phyloP scores from a whole-genome alignment of 2,797 vertebrate genomes.

The Linurgus olivaceus region DNA sequence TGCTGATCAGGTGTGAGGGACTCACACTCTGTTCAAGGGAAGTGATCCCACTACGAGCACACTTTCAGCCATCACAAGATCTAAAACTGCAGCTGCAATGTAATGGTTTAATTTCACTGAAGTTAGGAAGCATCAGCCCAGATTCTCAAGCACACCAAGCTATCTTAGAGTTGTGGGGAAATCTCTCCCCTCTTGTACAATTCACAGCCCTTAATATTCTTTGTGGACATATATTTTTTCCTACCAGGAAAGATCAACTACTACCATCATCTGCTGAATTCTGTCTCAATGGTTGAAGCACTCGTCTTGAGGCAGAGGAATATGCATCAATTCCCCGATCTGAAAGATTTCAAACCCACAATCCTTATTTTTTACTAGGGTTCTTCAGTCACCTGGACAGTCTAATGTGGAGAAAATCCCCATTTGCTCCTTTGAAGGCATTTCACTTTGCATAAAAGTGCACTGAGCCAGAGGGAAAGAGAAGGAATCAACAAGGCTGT shows the following conservation, averaged over 20 bases:
- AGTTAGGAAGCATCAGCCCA: neutral
- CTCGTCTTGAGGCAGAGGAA: neutral
- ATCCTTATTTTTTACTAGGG: neutral
- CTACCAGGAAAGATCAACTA: neutral
- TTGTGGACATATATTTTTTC: neutral
- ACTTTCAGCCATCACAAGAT: neutral
- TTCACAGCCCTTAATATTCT: neutral
- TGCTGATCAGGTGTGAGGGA: neutral
- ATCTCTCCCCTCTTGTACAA: neutral
- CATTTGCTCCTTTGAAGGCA: neutral
- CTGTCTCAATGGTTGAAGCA: neutral
- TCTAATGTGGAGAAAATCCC: neutral
- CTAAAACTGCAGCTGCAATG: neutral
- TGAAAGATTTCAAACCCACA: neutral
- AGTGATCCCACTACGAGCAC: neutral
- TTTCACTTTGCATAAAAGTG: neutral
- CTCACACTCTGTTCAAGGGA: accelerated
- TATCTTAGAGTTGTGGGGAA: neutral
- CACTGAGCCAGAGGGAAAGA: neutral
- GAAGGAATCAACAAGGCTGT: neutral
- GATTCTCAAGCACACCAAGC: neutral
- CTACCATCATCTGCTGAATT: neutral
- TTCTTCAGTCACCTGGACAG: neutral
- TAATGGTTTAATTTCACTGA: neutral
- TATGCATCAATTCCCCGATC: neutral